Evolutionary conservation across 2,797 vertebrate species (phyloP).

Genomic region (Etheostoma nigrum): DNA sequence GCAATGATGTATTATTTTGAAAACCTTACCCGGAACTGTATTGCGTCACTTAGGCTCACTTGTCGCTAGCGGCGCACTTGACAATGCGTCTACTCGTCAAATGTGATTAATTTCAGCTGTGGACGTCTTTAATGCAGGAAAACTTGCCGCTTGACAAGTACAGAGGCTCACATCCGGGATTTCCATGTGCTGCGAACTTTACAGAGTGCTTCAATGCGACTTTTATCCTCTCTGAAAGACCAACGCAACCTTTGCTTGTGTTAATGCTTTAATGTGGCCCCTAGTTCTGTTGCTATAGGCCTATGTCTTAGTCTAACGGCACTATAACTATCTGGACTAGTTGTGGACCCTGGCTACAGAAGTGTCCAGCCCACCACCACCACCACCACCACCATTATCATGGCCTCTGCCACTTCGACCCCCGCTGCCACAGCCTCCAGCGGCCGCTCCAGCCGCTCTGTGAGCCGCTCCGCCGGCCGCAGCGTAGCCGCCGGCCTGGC

Average conservation of each 20-base stretch:
- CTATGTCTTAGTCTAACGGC: background rate
- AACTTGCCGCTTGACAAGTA: rapidly evolving
- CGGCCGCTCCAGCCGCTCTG: slow-evolving; percentile 64
- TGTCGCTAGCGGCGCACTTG: background rate
- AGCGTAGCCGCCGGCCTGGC: slow-evolving; percentile 41
- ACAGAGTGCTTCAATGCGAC: background rate
- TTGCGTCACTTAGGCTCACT: rapidly evolving
- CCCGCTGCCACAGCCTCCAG: slow-evolving; percentile 58
- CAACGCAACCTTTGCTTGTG: too few relatives aligned
- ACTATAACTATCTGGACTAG: background rate
- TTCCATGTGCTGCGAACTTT: background rate
- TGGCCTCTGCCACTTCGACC: slow-evolving; percentile 76
- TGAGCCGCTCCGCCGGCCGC: slow-evolving; percentile 52
- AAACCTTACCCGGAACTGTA: background rate
- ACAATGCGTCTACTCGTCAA: slow-evolving; percentile 27
- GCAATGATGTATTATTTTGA: background rate
- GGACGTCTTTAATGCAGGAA: background rate
- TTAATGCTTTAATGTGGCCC: background rate
- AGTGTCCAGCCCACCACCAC: background rate
- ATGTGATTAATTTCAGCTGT: slow-evolving; percentile 45
- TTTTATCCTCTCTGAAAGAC: background rate
- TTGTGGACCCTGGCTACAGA: background rate
- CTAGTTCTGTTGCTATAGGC: background rate
- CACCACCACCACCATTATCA: slow-evolving; percentile 35
- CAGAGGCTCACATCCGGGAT: rapidly evolving